A percentile compares a stretch with the other conserved stretches of the same genome.
Conservation (phyloP, 2,888 invertebrate genomes). For the Pollenia angustigena region DNA sequence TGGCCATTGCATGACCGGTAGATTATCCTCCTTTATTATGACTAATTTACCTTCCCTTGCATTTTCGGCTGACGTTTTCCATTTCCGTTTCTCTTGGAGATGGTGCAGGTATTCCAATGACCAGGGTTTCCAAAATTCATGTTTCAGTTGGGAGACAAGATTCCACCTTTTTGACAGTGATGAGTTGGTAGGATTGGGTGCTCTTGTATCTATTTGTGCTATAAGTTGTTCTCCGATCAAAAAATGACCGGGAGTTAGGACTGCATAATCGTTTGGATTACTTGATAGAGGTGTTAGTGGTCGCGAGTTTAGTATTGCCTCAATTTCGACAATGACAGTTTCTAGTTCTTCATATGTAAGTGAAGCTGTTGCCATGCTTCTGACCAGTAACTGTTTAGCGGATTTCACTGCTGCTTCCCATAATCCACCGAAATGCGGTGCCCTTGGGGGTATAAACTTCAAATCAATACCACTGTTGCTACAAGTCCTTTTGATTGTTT, state of each 20-base stretch:
- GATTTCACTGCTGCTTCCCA: slow-evolving; percentile 13
- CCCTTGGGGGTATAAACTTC: slow-evolving; percentile 33
- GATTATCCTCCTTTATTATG: slow-evolving; percentile 26
- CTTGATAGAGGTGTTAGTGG: not conserved
- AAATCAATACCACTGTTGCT: slow-evolving; percentile 28
- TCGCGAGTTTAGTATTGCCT: slow-evolving; percentile 26
- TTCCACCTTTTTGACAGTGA: not conserved
- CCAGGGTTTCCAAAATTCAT: slow-evolving; percentile 30
- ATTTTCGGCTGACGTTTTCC: not conserved
- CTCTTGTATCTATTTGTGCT: not conserved
- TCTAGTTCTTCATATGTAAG: slow-evolving; percentile 34
- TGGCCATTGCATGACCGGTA: slow-evolving; percentile 9
- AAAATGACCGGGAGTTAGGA: not conserved
- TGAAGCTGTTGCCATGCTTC: slow-evolving; percentile 12
- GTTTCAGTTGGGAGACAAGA: not conserved
- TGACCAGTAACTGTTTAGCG: slow-evolving; percentile 2
- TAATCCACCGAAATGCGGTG: slow-evolving; percentile 12
- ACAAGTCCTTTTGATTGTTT: slow-evolving; percentile 3
- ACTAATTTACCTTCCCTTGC: slow-evolving; percentile 5
- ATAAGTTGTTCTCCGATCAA: not conserved
- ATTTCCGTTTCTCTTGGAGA: not conserved
- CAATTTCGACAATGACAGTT: slow-evolving; percentile 18
- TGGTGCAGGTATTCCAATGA: not conserved
- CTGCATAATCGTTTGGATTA: slow-evolving; percentile 5
- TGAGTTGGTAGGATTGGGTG: not conserved